phyloP scores from a whole-genome alignment of 2,113 vertebrate species.

The Mirounga angustirostris region DNA sequence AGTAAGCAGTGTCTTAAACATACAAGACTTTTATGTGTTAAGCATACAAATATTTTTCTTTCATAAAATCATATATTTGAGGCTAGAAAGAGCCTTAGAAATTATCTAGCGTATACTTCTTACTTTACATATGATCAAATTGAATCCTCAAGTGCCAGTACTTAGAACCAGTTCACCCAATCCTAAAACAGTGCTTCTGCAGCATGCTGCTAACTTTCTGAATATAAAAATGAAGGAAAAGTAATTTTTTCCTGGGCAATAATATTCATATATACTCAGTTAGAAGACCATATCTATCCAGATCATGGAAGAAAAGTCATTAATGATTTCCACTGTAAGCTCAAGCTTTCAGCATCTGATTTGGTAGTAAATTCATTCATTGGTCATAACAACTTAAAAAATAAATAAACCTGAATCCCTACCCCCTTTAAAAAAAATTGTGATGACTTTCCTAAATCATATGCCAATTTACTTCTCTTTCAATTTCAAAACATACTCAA shows the following conservation, averaged over 20 bases:
- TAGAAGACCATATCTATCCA: background rate
- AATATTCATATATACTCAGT: background rate
- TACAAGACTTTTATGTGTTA: background rate
- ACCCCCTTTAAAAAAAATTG: background rate
- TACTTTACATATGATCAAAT: background rate
- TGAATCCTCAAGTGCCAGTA: background rate
- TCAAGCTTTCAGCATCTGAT: background rate
- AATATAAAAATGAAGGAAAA: background rate
- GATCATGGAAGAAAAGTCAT: background rate
- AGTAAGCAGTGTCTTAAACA: conserved; percentile 9
- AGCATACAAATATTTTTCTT: conserved; percentile 7
- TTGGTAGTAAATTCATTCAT: background rate
- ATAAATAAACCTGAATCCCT: conserved; percentile 3
- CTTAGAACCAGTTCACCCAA: background rate
- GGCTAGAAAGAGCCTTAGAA: background rate
- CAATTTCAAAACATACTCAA: background rate
- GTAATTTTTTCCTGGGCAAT: background rate
- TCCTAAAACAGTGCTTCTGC: background rate
- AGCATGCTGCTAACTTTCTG: background rate
- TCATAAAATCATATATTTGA: background rate
- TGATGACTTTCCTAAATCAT: conserved; percentile 15
- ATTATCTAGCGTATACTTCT: background rate
- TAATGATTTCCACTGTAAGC: background rate
- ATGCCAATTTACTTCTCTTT: background rate
- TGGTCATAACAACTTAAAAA: conserved; percentile 39